These are phyloP conservation scores for Akabosia matsudoensis DNA, from an alignment of 1,140 invertebrate species.

Conservation along the genomic window DNA sequence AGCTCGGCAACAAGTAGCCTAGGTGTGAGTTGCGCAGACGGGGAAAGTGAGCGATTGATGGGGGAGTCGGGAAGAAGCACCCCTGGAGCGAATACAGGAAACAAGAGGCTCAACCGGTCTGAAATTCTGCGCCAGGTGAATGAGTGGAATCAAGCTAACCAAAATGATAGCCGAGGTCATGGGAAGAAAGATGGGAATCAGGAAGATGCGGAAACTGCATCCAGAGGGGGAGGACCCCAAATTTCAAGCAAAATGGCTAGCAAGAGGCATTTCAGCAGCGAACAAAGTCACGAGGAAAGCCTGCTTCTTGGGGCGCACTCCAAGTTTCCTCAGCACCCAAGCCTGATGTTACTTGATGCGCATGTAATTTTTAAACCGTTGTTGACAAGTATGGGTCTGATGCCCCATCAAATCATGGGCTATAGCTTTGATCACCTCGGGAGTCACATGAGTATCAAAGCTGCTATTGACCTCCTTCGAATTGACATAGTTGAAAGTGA, in stretches of 20 bases:
- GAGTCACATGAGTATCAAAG: slow-evolving; percentile 83
- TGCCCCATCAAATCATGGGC: slow-evolving; percentile 76
- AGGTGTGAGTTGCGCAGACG: slow-evolving; percentile 36
- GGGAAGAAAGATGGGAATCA: slow-evolving; percentile 31
- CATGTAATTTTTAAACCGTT: slow-evolving; percentile 90
- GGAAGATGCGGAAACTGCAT: neutral
- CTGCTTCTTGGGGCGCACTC: slow-evolving; percentile 52
- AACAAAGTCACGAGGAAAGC: slow-evolving; percentile 49
- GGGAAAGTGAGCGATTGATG: slow-evolving; percentile 15
- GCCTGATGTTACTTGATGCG: slow-evolving; percentile 77
- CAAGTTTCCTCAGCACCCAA: slow-evolving; percentile 62
- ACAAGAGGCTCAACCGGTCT: slow-evolving; percentile 36
- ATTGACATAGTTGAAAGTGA: slow-evolving; percentile 92
- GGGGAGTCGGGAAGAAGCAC: slow-evolving; percentile 39
- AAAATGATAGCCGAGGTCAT: slow-evolving; percentile 32
- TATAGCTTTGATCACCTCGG: slow-evolving; percentile 76
- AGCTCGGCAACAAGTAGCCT: slow-evolving; percentile 37
- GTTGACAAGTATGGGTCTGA: slow-evolving; percentile 75
- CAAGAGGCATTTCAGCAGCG: slow-evolving; percentile 27
- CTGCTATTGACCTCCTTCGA: slow-evolving; percentile 77
- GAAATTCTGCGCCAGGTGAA: slow-evolving; percentile 45
- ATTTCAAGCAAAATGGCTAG: neutral
- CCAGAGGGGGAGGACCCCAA: neutral
- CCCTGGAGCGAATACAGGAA: slow-evolving; percentile 11
- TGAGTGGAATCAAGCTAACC: slow-evolving; percentile 51